These are phyloP conservation scores for Iguana delicatissima DNA, from an alignment of 2,797 vertebrate species.

Conservation along the genomic window DNA sequence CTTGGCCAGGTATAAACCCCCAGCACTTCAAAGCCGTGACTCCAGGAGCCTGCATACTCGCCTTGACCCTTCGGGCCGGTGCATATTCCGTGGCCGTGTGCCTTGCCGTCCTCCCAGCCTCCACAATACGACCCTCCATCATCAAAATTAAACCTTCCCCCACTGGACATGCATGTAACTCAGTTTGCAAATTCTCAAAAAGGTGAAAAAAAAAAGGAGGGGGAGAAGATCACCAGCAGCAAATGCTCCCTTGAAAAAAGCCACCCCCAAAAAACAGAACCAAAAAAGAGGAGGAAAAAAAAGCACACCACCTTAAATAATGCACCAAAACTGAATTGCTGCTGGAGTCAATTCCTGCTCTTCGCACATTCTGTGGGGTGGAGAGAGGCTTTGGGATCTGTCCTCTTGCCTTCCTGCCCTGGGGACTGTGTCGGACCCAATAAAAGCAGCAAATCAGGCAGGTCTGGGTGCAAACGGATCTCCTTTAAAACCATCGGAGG, in stretches of 20 bases:
- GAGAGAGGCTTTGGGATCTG: slow-evolving; percentile 84
- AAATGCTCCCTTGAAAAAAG: too few species aligned
- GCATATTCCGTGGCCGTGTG: slow-evolving; percentile 98
- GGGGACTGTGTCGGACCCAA: slow-evolving; percentile 76
- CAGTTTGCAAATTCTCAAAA: slow-evolving; percentile 91
- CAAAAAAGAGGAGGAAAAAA: slow-evolving; percentile 25
- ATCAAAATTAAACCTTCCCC: slow-evolving; percentile 99
- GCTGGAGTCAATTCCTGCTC: slow-evolving; percentile 82
- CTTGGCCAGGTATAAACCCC: slow-evolving; percentile 99
- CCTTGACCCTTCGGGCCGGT: slow-evolving; percentile 99
- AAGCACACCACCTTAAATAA: slow-evolving; percentile 37
- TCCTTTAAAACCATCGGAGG: slow-evolving; percentile 78
- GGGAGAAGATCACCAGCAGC: slow-evolving; percentile 32
- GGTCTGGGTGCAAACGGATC: slow-evolving; percentile 73
- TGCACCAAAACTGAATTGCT: slow-evolving; percentile 73
- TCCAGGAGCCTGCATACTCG: slow-evolving; percentile 98
- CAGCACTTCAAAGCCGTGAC: slow-evolving; percentile 97
- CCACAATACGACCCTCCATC: slow-evolving; percentile 99
- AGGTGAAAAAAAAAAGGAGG: slow-evolving; percentile 4
- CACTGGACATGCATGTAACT: slow-evolving; percentile 99
- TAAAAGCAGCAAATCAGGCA: slow-evolving; percentile 52
- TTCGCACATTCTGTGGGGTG: slow-evolving; percentile 71
- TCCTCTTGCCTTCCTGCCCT: slow-evolving; percentile 78
- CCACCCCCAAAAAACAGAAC: slow-evolving; percentile 48
- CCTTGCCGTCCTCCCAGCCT: slow-evolving; percentile 99